Percentiles rank a stretch among this genome's conserved stretches.
phyloP scores from a whole-genome alignment of 2,797 vertebrate genomes.

The Bryconaethiops microstoma region DNA sequence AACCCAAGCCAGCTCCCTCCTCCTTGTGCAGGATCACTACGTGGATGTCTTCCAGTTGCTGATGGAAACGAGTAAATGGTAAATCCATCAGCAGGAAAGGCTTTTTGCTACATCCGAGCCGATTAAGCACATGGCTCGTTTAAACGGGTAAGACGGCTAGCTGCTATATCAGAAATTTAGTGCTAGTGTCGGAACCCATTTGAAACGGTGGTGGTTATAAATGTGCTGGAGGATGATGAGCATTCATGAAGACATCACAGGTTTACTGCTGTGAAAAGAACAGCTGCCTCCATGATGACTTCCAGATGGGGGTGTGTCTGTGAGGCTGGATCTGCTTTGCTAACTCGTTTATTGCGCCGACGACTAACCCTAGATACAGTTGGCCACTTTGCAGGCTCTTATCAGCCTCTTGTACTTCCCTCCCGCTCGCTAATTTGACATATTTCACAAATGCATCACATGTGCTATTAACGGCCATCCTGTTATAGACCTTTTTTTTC shows the following conservation, averaged over 20 bases:
- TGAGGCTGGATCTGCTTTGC: neutral
- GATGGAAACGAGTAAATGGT: constrained; percentile 51
- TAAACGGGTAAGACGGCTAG: neutral
- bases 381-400: constrained; percentile 11
- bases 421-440: neutral
- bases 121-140: constrained; percentile 16
- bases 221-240: constrained; percentile 33
- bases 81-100: constrained; percentile 29
- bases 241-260: constrained; percentile 44
- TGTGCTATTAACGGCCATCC: neutral
- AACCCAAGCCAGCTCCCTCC: constrained; percentile 89
- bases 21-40: constrained; percentile 94
- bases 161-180: neutral
- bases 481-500: neutral
- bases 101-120: neutral
- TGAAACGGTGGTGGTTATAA: constrained; percentile 10
- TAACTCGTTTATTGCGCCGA: neutral
- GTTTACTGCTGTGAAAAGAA: constrained; percentile 45
- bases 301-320: constrained; percentile 48
- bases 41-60: constrained; percentile 91
- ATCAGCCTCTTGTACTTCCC: neutral
- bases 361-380: neutral
- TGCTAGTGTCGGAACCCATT: constrained; percentile 3
- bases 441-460: neutral
- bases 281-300: constrained; percentile 48